Percentiles rank a stretch among this genome's conserved stretches.
These are phyloP conservation scores for Drosophila sucinea DNA, from an alignment of 1,140 invertebrate genomes.

Conservation along the genomic window DNA sequence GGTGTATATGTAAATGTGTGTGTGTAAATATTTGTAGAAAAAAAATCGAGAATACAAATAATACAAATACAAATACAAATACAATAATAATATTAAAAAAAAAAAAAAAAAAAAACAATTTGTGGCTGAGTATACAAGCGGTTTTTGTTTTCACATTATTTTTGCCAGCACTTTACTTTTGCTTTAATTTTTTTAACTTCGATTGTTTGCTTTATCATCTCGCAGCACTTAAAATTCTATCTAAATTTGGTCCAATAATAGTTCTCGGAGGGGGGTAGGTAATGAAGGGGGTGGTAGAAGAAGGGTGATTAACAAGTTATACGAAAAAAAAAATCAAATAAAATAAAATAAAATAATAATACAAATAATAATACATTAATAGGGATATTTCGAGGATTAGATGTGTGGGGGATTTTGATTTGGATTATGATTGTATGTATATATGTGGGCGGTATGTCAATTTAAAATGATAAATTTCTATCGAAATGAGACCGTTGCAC, in stretches of 20 bases:
- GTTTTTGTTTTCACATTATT: conserved; percentile 35
- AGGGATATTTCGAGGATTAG: background rate
- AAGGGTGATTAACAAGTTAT: conserved; percentile 15
- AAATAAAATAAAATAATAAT: conserved; percentile 38
- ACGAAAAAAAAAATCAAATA: conserved; percentile 37
- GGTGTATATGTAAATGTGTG: conserved; percentile 51
- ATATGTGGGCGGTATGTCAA: conserved; percentile 71
- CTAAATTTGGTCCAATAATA: conserved; percentile 82
- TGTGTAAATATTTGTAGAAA: conserved; percentile 57
- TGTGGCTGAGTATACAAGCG: conserved; percentile 72
- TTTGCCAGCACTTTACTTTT: conserved; percentile 46
- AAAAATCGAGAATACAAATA: conserved; percentile 61
- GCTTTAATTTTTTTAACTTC: conserved; percentile 39
- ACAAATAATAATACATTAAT: conserved; percentile 44
- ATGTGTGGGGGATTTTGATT: conserved; percentile 34
- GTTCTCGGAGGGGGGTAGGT: conserved; percentile 38
- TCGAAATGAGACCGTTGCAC: conserved; percentile 79
- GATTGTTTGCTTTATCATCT: conserved; percentile 53
- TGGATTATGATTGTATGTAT: conserved; percentile 21
- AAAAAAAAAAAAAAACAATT: conserved; percentile 62
- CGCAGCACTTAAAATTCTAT: conserved; percentile 76
- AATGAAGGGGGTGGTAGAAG: background rate
- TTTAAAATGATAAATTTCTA: conserved; percentile 78
- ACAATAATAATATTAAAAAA: conserved; percentile 37
- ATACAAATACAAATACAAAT: conserved; percentile 63